Conservation (phyloP, 2,113 vertebrate genomes). For the Sigmodon hispidus region DNA sequence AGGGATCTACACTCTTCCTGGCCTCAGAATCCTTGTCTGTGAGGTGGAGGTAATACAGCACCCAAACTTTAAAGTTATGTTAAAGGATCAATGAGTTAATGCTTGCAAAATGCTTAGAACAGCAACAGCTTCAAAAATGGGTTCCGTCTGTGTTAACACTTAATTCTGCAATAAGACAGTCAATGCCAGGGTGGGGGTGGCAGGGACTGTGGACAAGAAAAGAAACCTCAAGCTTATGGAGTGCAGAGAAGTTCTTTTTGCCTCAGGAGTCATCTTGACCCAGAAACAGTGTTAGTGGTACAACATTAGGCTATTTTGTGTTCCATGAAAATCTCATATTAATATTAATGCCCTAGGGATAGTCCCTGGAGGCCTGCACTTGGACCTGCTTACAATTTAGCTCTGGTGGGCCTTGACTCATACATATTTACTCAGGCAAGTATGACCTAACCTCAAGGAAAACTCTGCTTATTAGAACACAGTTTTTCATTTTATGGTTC, state of each 20-base stretch:
- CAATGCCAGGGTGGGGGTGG: neutral
- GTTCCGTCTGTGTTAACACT: constrained; percentile 5
- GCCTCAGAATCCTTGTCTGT: neutral
- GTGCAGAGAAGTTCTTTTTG: constrained; percentile 59
- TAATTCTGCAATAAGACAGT: constrained; percentile 40
- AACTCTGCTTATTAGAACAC: neutral
- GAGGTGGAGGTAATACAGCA: constrained; percentile 25
- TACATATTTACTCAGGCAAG: constrained; percentile 37
- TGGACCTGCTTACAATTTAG: constrained; percentile 15
- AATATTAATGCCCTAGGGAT: constrained; percentile 41
- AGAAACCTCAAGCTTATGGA: constrained; percentile 55
- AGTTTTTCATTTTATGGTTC: constrained; percentile 58
- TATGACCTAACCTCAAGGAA: neutral
- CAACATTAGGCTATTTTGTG: constrained; percentile 46
- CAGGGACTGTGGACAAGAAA: constrained; percentile 6
- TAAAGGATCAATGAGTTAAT: constrained; percentile 60
- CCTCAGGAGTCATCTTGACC: constrained; percentile 76
- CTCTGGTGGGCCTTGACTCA: neutral
- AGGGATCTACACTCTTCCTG: neutral
- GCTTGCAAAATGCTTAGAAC: constrained; percentile 63
- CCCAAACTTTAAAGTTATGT: constrained; percentile 29
- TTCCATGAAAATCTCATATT: constrained; percentile 62
- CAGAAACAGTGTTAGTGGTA: constrained; percentile 68
- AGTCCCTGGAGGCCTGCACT: neutral
- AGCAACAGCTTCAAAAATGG: constrained; percentile 50